phyloP scores from a whole-genome alignment of 2,113 vertebrate species.

The Xerus inauris region DNA sequence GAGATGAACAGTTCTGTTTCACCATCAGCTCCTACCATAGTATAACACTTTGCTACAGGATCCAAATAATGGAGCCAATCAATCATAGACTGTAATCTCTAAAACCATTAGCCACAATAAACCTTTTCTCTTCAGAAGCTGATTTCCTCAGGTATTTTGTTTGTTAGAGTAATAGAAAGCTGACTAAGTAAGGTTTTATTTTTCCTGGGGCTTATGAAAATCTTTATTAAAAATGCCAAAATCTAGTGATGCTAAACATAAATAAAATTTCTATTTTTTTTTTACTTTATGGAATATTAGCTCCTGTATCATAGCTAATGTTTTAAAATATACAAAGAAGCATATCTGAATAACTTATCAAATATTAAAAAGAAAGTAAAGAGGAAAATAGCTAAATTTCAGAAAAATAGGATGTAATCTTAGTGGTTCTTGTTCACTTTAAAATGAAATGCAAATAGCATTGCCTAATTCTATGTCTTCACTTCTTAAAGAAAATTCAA shows the following conservation, averaged over 20 bases:
- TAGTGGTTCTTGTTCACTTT: background rate
- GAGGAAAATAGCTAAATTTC: background rate
- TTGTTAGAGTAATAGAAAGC: background rate
- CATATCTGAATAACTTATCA: background rate
- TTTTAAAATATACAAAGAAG: background rate
- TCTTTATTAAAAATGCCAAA: background rate
- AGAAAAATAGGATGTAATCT: background rate
- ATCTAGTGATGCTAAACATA: background rate
- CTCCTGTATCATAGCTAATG: background rate
- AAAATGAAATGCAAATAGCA: background rate
- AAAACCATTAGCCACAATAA: background rate
- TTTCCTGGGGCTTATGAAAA: background rate
- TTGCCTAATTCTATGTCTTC: background rate
- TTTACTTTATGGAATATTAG: background rate
- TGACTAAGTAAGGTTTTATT: background rate
- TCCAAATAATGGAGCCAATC: background rate
- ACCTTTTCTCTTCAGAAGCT: background rate
- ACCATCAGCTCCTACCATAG: background rate
- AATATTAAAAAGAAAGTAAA: background rate
- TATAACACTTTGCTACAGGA: background rate
- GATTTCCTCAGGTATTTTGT: background rate
- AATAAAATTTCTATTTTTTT: background rate
- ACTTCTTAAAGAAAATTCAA: background rate
- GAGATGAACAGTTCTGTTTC: background rate
- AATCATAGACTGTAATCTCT: background rate